phyloP scores from a whole-genome alignment of 2,113 vertebrate genomes.

The crab-eating macaque (Macaca fascicularis) region T2T-MFA8v1.1 NC_088379.1:134508501-134509000 shows the following conservation, averaged over 20 bases:
- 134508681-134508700: neutral
- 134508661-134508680: neutral
- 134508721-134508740: neutral
- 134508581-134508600: neutral
- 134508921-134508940: neutral
- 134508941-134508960: neutral
- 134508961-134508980: neutral
- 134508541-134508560: slow-evolving; percentile 1
- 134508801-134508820: neutral
- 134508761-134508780: neutral
- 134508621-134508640: neutral
- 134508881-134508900: neutral
- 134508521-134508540: neutral
- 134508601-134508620: neutral
- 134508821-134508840: neutral
- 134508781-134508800: neutral
- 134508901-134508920: neutral
- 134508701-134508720: neutral
- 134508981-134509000: neutral
- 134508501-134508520: neutral
- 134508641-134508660: neutral
- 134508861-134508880: neutral
- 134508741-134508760: neutral
- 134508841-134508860: neutral
- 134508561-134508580: neutral